Percentiles rank a stretch among this genome's conserved stretches.
These are phyloP conservation scores for Oreochromis aureus DNA, from an alignment of 2,113 vertebrate genomes.

Conservation along the genomic window DNA sequence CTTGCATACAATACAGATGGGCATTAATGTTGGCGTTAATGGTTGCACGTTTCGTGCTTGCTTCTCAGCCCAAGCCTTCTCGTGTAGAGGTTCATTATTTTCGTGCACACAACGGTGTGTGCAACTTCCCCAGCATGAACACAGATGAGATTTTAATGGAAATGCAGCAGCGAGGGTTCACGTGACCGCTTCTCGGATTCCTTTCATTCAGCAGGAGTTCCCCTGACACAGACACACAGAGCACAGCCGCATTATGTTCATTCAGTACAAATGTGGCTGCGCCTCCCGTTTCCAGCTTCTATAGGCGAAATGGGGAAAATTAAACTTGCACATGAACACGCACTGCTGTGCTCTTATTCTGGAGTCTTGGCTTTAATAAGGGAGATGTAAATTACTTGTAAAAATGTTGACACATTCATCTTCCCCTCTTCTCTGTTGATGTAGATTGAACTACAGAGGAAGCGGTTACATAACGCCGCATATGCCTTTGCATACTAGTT, in stretches of 20 bases:
- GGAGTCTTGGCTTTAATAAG: background rate
- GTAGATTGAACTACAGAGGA: background rate
- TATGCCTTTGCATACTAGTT: background rate
- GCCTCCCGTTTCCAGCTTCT: background rate
- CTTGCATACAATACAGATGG: background rate
- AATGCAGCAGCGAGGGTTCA: background rate
- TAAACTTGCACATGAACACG: background rate
- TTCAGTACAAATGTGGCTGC: background rate
- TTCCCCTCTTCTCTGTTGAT: background rate
- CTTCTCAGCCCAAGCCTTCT: background rate
- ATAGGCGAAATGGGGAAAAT: background rate
- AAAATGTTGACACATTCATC: constrained; percentile 11
- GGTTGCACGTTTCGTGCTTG: background rate
- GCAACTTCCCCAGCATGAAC: background rate
- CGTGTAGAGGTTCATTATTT: background rate
- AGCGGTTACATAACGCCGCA: background rate
- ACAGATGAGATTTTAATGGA: constrained; percentile 3
- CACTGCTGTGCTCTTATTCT: background rate
- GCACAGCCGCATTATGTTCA: background rate
- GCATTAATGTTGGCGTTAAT: background rate
- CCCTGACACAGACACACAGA: background rate
- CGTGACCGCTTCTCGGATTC: background rate
- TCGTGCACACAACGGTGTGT: background rate
- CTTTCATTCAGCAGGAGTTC: background rate
- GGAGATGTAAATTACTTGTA: constrained; percentile 2